Evolutionary conservation across 2,888 invertebrate species (phyloP).

Genomic region (Andrena marginata): DNA sequence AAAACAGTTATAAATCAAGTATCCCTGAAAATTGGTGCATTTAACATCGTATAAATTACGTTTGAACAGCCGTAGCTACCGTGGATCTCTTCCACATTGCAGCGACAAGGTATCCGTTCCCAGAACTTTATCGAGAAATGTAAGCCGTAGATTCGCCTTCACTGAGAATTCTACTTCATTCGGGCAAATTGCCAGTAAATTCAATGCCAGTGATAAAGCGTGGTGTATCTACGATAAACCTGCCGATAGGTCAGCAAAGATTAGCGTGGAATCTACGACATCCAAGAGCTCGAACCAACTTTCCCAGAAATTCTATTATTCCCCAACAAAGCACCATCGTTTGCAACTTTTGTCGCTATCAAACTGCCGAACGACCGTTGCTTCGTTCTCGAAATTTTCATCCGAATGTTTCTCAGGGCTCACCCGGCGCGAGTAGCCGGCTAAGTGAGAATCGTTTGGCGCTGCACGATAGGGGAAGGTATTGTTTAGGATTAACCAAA

Average conservation of each 20-base stretch:
- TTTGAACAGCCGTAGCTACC: too few species aligned
- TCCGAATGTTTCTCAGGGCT: not conserved
- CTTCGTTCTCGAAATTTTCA: not conserved
- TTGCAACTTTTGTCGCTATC: not conserved
- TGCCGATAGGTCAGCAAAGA: not conserved
- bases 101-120: too few species aligned
- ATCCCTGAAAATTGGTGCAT: too few species aligned
- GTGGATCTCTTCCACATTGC: too few species aligned
- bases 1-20: not conserved
- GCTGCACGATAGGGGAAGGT: constrained; percentile 1
- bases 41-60: too few species aligned
- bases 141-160: too few species aligned
- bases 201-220: not conserved
- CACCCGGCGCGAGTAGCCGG: not conserved
- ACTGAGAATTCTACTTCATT: too few species aligned
- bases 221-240: not conserved
- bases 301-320: not conserved
- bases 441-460: constrained; percentile 5
- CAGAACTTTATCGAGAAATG: too few species aligned
- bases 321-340: not conserved
- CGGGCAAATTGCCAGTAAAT: too few species aligned
- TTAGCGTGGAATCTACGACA: too few species aligned
- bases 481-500: constrained; percentile 12
- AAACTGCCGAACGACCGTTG: not conserved
- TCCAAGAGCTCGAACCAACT: too few species aligned